Base-by-base conservation (phyloP, 2,113 vertebrate genomes). In the Opisthocomus hoazin region DNA sequence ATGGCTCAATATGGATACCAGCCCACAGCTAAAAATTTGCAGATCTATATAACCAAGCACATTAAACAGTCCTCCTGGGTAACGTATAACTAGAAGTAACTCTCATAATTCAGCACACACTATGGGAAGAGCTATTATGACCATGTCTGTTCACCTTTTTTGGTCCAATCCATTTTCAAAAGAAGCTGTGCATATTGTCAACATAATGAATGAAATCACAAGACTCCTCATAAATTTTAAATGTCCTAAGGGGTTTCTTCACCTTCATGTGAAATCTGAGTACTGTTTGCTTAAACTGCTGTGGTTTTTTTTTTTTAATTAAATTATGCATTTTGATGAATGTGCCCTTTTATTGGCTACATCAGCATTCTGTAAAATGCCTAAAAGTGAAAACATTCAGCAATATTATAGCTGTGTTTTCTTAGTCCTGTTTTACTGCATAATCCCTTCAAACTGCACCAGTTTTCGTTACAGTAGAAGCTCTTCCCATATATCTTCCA, bases 11-110 rank as follows among this genome's bases (percentile, higher is more conserved):
- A 94, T 37, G 51, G 79, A 89, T 70, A 94, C 65, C 84, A 97
- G 91, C 89, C 95, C 79, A 93, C 53, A 97, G 93, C 84, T 96
- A 92, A 97, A 96, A 97, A 94, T 96, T 50, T 96, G 82, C 93
- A 96, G 83, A 93, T 95, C 95, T 97, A 21, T 93, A 95, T 82
- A 97, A 82, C 83, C 43, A 95, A 94, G 84, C 77, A 90, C 79
- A 95, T 96, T 97, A 87, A 95, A 93, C 32, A 95, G 74, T 79
- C 50, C 97, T 96, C 93, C 6, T 29, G 80, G 84, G 93, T 92
- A 97, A 94, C 12, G 3, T 92, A 97, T 57, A 95, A 97, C 64
- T 77, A 96, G 39, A 61, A 97, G 94, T 89, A 96, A 94, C 89
- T 94, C 80, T 93, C 88, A 92, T 95, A 96, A 96, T 91, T 97